Evolutionary conservation across 1,140 invertebrate genomes (phyloP), one percentile per base, ranked within the genome.

Genomic region (Oscheius sp.): DNA sequence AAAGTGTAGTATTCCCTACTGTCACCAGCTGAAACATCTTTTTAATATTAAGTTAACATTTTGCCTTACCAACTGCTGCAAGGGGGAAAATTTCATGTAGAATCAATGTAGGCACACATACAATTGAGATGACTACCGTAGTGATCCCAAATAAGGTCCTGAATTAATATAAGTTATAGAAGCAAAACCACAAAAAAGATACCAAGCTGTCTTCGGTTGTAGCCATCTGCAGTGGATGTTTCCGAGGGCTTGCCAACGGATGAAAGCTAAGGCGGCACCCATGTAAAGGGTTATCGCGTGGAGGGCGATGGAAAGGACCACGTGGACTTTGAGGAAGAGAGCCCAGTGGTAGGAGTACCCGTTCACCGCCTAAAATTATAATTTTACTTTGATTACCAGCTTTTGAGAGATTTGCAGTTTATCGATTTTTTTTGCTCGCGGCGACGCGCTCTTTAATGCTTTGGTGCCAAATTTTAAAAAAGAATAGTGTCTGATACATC

Each of bases 211-310:
- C 28, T 34, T 36, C 15, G 76, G 76, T 23, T 67, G 67, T 4
- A 78, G 63, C 75, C 74, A 78, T 63, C 70, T 70, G 29, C 68
- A 68, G 59, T 78, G 76, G 59, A 78, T 77, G 59, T 78, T 76
- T 18, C 76, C 76, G 1, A 78, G 26, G 13, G 76, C 75, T 32
- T 73, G 74, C 76, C 76, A 78, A 34, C 76, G 34, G 29, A 78
- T 77, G 46, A 73, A 78, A 15, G 76, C 76, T 29, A 78, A 36
- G 2, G 61, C 58, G 18, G 65, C 76, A 1, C 76, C 76, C 77
- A 78, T 67, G 35, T 78, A 78, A 1, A 78, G 65, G 1, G 76
- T 78, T 2, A 78, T 78, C 10, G 74, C 75, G 34, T 78, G 76
- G 4, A 78, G 31, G 1, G 68, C 70, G 29, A 78, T 78, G 4